These are phyloP conservation scores for Chaetura pelagica DNA, from an alignment of 2,113 vertebrate species.

Conservation along the genomic window DNA sequence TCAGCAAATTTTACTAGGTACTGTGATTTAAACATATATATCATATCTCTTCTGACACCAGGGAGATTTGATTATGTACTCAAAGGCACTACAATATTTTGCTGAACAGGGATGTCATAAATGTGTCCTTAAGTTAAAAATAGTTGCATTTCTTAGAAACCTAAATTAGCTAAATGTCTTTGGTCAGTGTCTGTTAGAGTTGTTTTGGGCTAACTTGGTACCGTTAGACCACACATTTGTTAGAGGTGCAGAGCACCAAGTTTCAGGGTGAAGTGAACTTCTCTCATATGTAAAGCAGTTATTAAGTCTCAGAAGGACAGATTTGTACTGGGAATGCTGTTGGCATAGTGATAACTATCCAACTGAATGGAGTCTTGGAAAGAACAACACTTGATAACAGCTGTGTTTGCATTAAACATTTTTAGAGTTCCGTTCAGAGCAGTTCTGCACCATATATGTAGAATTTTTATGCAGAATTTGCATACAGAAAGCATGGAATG, in stretches of 20 bases:
- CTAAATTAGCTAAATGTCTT: not conserved
- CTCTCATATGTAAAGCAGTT: not conserved
- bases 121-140: not conserved
- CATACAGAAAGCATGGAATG: conserved; percentile 74
- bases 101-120: not conserved
- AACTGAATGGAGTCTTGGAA: conserved; percentile 73
- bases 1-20: not conserved
- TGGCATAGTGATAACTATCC: conserved; percentile 66
- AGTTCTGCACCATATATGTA: conserved; percentile 65
- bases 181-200: not conserved
- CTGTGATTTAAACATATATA: not conserved
- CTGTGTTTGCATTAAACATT: conserved; percentile 74
- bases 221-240: not conserved
- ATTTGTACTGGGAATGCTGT: conserved; percentile 44
- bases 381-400: conserved; percentile 74
- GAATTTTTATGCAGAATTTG: conserved; percentile 75
- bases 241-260: not conserved
- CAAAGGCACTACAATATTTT: not conserved
- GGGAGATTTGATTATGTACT: not conserved
- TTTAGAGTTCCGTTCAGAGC: conserved; percentile 73
- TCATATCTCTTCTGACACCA: not conserved
- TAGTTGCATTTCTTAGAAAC: not conserved
- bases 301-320: not conserved
- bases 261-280: not conserved
- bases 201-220: not conserved